Base-by-base conservation (phyloP, 2,113 vertebrate species). In the Tricholaema leucomelas region DNA sequence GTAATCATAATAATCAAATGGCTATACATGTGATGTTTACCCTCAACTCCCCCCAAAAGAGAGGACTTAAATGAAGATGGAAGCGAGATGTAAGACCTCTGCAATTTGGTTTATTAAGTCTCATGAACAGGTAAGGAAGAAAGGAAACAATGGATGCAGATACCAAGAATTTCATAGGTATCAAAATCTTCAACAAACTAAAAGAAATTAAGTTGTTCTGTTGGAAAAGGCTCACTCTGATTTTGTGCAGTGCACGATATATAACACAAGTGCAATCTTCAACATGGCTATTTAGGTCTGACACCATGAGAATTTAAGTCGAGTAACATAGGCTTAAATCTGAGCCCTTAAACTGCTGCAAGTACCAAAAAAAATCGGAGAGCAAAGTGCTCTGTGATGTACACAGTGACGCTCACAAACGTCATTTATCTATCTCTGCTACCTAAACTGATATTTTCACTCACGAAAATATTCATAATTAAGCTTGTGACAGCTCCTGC, bases 391-490 rank as follows among this genome's bases (percentile, higher is more conserved):
- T 76, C 66, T 40, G 44, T 69, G 50, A 55, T 66, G 15, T 33
- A 63, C 40, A 31, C 50, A 87, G 10, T 9, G 38, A 66, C 18
- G 11, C 18, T 46, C 63, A 58, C 70, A 81, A 88, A 70, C 48
- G 71, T 30, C 21, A 4, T 63, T 85, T 95, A 93, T 95, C 96
- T 96, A 89, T 73, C 75, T 80, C 60, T 60, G 60, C 71, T 87
- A 73, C 46, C 67, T 71, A 82, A 93, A 95, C 80, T 70, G 75
- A 35, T 71, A 94, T 92, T 95, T 94, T 87, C 81, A 67, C 72
- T 94, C 75, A 80, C 12, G 61, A 75, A 92, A 91, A 92, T 96
- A 67, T 74, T 94, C 60, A 94, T 90, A 95, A 95, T 96, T 95
- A 75, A 89, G 85, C 90, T 61, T 33, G 44, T 50, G 87, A 91